These are phyloP conservation scores for Epistrophe eligans DNA, from an alignment of 2,888 invertebrate genomes.

Conservation along the genomic window DNA sequence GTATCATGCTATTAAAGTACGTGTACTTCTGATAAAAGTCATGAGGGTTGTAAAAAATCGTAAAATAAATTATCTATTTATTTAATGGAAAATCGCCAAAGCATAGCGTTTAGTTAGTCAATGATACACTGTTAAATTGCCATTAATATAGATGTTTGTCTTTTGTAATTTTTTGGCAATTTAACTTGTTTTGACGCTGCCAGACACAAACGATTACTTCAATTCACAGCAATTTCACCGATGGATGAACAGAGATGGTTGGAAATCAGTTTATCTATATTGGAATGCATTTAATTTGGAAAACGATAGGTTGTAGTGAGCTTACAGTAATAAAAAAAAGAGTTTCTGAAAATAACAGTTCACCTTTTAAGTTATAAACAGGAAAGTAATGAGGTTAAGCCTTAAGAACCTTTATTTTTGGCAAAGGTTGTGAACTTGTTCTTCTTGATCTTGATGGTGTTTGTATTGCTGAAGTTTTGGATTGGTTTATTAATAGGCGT, in stretches of 20 bases:
- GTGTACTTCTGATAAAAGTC: conserved; percentile 4
- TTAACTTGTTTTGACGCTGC: conserved; percentile 3
- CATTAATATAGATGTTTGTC: conserved; percentile 21
- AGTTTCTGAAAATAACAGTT: not conserved
- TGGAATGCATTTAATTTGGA: not conserved
- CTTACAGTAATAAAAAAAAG: not conserved
- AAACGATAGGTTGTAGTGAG: not conserved
- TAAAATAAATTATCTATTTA: conserved; percentile 17
- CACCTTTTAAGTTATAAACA: not conserved
- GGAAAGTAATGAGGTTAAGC: not conserved
- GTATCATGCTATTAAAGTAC: too few species aligned
- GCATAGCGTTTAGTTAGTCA: not conserved
- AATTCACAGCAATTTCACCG: conserved; percentile 13
- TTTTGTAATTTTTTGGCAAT: conserved; percentile 10
- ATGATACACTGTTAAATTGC: conserved; percentile 12
- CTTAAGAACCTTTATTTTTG: not conserved
- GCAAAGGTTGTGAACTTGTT: not conserved
- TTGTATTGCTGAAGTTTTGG: not conserved
- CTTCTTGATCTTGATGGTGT: not conserved
- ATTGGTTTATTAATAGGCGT: too few species aligned
- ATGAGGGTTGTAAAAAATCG: not conserved
- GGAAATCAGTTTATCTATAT: not conserved
- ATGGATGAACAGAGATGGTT: conserved; percentile 8
- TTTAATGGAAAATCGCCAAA: conserved; percentile 15
- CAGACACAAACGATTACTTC: conserved; percentile 1